phyloP scores from a whole-genome alignment of 2,888 invertebrate genomes.

The Agrotis ipsilon region DNA sequence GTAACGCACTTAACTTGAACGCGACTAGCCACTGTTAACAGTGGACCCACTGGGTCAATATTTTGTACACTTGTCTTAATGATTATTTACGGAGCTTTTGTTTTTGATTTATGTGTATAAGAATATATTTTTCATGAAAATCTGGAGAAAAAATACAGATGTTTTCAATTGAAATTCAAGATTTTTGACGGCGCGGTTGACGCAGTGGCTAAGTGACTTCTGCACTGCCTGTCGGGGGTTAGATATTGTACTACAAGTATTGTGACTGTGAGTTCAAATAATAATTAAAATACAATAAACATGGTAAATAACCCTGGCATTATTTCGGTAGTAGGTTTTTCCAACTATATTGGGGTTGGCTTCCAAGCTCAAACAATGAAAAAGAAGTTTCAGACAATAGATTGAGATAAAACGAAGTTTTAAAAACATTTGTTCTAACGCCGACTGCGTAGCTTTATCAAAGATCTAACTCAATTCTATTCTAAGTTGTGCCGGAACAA shows the following conservation, averaged over 20 bases:
- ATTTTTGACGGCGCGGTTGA: too few relatives aligned
- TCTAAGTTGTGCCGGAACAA: not conserved
- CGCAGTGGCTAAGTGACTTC: too few relatives aligned
- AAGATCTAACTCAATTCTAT: conserved; percentile 34
- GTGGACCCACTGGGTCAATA: conserved; percentile 42
- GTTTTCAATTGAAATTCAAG: not conserved
- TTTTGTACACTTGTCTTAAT: conserved; percentile 52
- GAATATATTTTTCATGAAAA: conserved; percentile 1
- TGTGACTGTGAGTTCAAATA: too few relatives aligned
- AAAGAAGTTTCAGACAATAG: conserved; percentile 36
- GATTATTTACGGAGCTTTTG: conserved; percentile 46
- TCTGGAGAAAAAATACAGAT: not conserved
- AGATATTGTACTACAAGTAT: too few relatives aligned
- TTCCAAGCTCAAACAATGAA: conserved; percentile 35
- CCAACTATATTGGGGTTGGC: too few relatives aligned
- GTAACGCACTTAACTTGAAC: conserved; percentile 63
- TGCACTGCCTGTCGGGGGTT: too few relatives aligned
- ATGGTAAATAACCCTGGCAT: too few relatives aligned
- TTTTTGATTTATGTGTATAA: conserved; percentile 36
- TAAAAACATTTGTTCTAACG: conserved; percentile 24
- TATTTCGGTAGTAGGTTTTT: too few relatives aligned
- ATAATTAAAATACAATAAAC: too few relatives aligned
- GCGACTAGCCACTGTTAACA: conserved; percentile 55
- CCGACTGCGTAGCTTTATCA: conserved; percentile 17
- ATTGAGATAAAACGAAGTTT: conserved; percentile 44